These are phyloP conservation scores for Hetaerina americana DNA, from an alignment of 1,140 invertebrate genomes.

Conservation along the genomic window DNA sequence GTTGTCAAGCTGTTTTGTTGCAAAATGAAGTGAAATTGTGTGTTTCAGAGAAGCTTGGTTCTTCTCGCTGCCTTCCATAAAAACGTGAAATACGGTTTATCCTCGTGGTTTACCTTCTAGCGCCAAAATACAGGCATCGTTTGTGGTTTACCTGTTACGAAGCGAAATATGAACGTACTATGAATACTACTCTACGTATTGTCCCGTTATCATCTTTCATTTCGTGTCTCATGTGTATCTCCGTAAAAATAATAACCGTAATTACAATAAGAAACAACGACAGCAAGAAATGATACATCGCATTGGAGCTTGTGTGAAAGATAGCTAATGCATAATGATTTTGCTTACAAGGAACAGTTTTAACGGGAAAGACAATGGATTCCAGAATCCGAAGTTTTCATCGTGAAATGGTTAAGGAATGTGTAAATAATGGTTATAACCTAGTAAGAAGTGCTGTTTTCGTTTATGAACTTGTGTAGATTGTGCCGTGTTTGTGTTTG, in stretches of 20 bases:
- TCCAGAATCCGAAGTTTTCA: too few relatives aligned
- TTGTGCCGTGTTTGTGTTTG: neutral
- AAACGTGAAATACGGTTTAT: neutral
- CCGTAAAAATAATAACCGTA: neutral
- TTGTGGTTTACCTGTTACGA: neutral
- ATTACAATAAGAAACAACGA: neutral
- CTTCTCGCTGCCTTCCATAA: neutral
- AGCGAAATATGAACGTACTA: neutral
- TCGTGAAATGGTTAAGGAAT: neutral
- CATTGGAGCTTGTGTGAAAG: neutral
- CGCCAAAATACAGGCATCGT: neutral
- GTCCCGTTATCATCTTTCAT: neutral
- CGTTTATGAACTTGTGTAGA: neutral
- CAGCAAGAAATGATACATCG: neutral
- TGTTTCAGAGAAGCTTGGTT: neutral
- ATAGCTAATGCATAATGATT: neutral
- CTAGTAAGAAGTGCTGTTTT: neutral
- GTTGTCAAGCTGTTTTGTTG: neutral
- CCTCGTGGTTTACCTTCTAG: neutral
- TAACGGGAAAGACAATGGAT: too few relatives aligned
- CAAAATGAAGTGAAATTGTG: neutral
- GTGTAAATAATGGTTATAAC: neutral
- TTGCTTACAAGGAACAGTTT: neutral
- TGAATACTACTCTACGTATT: neutral
- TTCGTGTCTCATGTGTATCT: neutral